Base-by-base conservation (phyloP, 1,140 invertebrate genomes). In the Formica selysi region DNA sequence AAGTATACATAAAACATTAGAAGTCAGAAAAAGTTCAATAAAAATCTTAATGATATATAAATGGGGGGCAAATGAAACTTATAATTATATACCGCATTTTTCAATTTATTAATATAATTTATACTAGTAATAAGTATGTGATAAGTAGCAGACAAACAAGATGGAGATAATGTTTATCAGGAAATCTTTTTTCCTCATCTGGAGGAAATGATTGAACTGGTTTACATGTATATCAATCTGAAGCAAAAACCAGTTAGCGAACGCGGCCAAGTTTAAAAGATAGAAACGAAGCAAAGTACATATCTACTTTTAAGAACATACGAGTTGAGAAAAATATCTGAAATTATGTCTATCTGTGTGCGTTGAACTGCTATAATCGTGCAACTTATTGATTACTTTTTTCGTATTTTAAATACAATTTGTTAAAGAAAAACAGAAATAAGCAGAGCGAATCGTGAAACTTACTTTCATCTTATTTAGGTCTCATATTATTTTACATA, bases 161-260 rank as follows among this genome's bases (percentile, higher is more conserved):
- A 11, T 11, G 16, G 48, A 16, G 16, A 65, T 65, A 64, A 54
- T 78, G 19, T 78, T 78, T 64, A 36, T 44, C n/a, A 36, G 38
- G 19, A 65, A 65, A 48, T 78, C 7, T 10, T 41, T 29, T 76
- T 41, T 61, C 38, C 29, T 64, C 61, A 44, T 65, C 32, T 61
- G 6, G 36, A 44, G 62, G 26, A 78, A 78, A 41, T 7, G 59
- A 65, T 78, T 32, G 26, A 51, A 78, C 26, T 78, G 59, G 38
- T 78, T 78, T 78, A 51, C 16, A 51, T 19, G 48, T 51, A 51
- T 51, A 36, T 78, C 41, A 29, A 65, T 36, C 19, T 32, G 26
- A 44, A 48, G 38, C 62, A 3, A 3, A 78, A 78, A 78, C 74
- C 26, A 59, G 76, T 29, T 65, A 57, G 26, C 44, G 41, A 78